Evolutionary conservation across 1,140 invertebrate genomes (phyloP), one percentile per base, ranked within the genome.

Genomic region (Vollenhovia emeryi): DNA sequence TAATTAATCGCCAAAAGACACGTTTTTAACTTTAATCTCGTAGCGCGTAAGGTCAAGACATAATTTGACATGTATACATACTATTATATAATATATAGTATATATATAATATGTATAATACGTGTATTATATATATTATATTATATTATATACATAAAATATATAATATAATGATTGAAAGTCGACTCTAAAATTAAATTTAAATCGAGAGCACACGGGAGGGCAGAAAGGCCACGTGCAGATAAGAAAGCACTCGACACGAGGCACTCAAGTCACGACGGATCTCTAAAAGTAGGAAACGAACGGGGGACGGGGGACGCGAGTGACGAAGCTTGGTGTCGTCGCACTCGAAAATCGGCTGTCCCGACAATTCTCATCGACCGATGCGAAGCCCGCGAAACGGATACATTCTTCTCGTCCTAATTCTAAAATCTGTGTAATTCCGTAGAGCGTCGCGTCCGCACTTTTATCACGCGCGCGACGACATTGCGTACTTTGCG

Each of bases 181-280:
- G 94, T 95, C 93, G 92, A 94, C 91, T 94, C 93, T 95, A 94
- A 94, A 95, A 95, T 93, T 94, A 95, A 94, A 92, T 94, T 90
- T 94, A 94, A 94, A 94, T 93, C 87, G 90, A 93, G 89, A 84
- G 79, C 84, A 87, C 43, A 57, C 40, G 55, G 57, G 40, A 45
- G 36, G 50, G 33, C 50, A 36, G 36, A 45, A 68, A 69, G 60
- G 62, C 48, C 80, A 84, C 60, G 40, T 57, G 75, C 62, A 76
- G 57, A 45, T 69, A 59, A 43, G 64, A 74, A 59, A 57, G 15
- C 18, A 59, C 33, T 21, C 66, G 76, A 55, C 64, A 82, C 55
- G 73, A 76, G 50, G 48, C 60, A 82, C 43, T 89, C 84, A 74
- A 78, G 83, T 76, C 75, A 82, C 85, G 57, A 90, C 59, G 87